phyloP scores from a whole-genome alignment of 2,888 invertebrate species.

The Bugulina stolonifera region DNA sequence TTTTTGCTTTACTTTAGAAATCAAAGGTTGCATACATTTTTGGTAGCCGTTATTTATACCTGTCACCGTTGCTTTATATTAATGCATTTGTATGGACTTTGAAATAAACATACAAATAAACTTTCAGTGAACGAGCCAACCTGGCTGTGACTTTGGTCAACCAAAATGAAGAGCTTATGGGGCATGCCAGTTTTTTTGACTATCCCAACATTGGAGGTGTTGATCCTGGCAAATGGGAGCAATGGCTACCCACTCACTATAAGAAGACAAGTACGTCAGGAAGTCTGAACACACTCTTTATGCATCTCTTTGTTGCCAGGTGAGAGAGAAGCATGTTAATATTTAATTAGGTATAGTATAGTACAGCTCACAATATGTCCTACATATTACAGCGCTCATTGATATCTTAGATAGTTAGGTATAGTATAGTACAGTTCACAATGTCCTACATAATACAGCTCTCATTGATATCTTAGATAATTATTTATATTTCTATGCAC shows the following conservation, averaged over 20 bases:
- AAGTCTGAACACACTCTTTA: conserved; percentile 48
- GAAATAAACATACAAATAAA: too few species aligned
- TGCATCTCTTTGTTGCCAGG: conserved; percentile 51
- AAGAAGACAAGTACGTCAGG: conserved; percentile 33
- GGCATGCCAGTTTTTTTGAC: conserved; percentile 52
- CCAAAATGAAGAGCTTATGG: conserved; percentile 48
- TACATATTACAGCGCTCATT: neutral
- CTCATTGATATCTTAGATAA: too few species aligned
- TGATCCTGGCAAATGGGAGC: conserved; percentile 45
- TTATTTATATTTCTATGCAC: too few species aligned
- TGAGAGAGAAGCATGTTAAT: conserved; percentile 31
- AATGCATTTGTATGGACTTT: too few species aligned
- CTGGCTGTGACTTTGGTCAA: conserved; percentile 50
- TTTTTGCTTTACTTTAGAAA: too few species aligned
- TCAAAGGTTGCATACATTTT: too few species aligned
- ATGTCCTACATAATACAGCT: too few species aligned
- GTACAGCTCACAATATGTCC: neutral
- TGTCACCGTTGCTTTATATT: too few species aligned
- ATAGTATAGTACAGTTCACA: neutral
- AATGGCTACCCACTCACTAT: conserved; percentile 41
- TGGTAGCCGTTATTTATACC: too few species aligned
- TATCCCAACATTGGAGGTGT: conserved; percentile 46
- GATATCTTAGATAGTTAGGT: neutral
- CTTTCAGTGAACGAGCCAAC: conserved; percentile 47
- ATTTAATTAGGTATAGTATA: neutral